phyloP scores from a whole-genome alignment of 2,113 vertebrate species.

The Haemorhous mexicanus region DNA sequence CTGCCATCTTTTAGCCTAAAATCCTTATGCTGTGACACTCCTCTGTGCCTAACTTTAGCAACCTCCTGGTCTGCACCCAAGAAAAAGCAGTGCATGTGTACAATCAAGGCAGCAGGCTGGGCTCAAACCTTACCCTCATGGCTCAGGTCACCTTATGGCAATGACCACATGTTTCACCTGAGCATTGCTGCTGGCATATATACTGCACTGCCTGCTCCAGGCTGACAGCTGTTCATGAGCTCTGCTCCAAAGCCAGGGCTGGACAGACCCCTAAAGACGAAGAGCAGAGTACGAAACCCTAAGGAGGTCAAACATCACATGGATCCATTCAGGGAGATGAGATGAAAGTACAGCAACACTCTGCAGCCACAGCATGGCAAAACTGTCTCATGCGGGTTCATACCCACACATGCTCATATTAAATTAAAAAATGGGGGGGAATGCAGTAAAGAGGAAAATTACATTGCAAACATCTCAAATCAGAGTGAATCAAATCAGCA shows the following conservation, averaged over 20 bases:
- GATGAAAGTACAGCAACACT: conserved; percentile 8
- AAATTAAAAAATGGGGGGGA: neutral
- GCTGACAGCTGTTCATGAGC: neutral
- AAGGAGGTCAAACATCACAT: conserved; percentile 13
- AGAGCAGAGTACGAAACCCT: neutral
- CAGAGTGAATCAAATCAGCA: neutral
- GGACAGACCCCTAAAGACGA: neutral
- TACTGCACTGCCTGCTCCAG: neutral
- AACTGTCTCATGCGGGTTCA: neutral
- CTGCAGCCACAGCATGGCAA: neutral
- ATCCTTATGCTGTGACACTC: neutral
- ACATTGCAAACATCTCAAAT: neutral
- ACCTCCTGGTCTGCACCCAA: neutral
- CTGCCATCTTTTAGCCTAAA: neutral
- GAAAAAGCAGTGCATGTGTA: neutral
- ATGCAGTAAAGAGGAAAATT: neutral
- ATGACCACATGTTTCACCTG: neutral
- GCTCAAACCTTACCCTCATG: neutral
- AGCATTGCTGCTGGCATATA: neutral
- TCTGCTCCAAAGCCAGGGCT: neutral
- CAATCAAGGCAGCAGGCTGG: neutral
- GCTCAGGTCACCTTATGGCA: neutral
- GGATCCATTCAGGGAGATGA: neutral
- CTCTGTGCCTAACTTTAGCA: neutral
- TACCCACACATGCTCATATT: neutral